Evolutionary conservation across 2,888 invertebrate species (phyloP), one percentile per base, ranked within the genome.

Genomic region (Cephalotes varians): DNA sequence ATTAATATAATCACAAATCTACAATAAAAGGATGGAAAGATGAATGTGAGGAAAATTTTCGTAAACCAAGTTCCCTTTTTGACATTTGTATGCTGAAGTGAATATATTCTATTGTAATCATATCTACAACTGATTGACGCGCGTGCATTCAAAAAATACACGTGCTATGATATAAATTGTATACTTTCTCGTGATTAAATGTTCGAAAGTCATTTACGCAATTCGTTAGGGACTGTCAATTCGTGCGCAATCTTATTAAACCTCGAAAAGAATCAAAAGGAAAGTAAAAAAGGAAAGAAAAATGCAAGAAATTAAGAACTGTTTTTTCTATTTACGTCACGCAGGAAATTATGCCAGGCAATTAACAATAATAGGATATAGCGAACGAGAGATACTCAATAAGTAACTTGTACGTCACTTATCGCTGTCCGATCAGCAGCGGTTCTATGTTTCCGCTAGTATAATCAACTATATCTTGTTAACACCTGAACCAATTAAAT

Each of bases 111-210:
- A n/a, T n/a, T n/a, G 18, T 54, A 71, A 72, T 77, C 54, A 28
- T 72, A 56, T 72, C 56, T 71, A 31, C n/a, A 67, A 69, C 34
- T 79, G 44, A 79, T 44, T 71, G 56, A 71, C 71, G n/a, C n/a
- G n/a, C n/a, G n/a, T n/a, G 10, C 21, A 56, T 25, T 56, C 21
- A 56, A 44, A 56, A 71, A 21, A 7, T 18, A 44, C 5, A 74
- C 21, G 40, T 9, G 9, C 54, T 49, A 25, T 67, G 69, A 51
- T 9, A 69, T 76, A 76, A 76, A 62, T 49, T 15, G 5, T 15
- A 21, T 47, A 47, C 40, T 76, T 76, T 76, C 49, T 15, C 28
- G 51, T 25, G 25, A 31, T 76, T 76, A 76, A 76, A 67, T 4
- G 40, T 25, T 67, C 51, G 67, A 67, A 54, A 76, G 67, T 34